Percentiles rank a stretch among this genome's conserved stretches.
Conservation (phyloP, 2,113 vertebrate species). For the Psephotus haematonotus region DNA sequence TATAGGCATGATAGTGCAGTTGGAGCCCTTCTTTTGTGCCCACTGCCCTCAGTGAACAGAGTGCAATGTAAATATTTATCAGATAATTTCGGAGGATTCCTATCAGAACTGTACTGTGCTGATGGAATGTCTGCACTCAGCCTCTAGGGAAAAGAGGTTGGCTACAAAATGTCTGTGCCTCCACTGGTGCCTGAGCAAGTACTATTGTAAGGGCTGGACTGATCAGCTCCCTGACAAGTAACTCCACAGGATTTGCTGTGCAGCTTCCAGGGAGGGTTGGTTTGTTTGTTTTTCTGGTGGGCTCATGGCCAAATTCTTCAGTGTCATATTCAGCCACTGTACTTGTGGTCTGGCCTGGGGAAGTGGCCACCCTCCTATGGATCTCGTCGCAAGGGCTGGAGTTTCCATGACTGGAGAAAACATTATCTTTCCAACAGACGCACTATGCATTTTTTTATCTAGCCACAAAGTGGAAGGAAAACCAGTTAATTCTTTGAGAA, state of each 20-base stretch:
- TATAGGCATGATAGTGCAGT: neutral
- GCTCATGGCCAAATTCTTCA: neutral
- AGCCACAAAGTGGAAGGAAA: neutral
- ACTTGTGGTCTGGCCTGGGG: neutral
- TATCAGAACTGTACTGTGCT: neutral
- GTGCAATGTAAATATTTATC: neutral
- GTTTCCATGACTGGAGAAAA: neutral
- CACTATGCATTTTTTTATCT: neutral
- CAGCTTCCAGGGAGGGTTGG: neutral
- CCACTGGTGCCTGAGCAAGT: neutral
- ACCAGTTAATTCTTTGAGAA: neutral
- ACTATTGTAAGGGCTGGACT: neutral
- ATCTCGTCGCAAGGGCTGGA: neutral
- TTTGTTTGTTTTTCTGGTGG: neutral
- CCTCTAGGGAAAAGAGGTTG: neutral
- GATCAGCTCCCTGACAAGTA: neutral
- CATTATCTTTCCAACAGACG: neutral
- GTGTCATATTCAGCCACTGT: neutral
- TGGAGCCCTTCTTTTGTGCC: neutral
- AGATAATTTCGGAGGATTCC: neutral
- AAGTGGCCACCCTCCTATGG: rapidly evolving
- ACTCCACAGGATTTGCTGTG: neutral
- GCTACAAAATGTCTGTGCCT: neutral
- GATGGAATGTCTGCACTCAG: rapidly evolving
- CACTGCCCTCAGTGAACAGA: neutral